Evolutionary conservation across 2,797 vertebrate genomes (phyloP), one percentile per base, ranked within the genome.

Genomic region (Anabacerthia variegaticeps): DNA sequence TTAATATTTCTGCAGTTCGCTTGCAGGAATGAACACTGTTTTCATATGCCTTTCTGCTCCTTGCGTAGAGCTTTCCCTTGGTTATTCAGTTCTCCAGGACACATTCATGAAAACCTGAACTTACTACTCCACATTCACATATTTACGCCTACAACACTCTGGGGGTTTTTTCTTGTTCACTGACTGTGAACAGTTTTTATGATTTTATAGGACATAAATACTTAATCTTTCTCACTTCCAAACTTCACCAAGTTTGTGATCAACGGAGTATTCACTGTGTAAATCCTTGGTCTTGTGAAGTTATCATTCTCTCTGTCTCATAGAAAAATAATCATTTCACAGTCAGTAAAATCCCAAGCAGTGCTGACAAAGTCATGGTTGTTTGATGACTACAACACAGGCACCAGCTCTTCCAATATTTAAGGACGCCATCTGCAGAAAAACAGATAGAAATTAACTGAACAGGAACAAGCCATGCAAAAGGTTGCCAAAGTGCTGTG

Each of bases 361-460:
- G 59, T 65, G 72, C 67, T 83, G 89, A 63, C 51, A 74, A 76
- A 94, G 61, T 98, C 97, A 98, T 23, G 97, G 97, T 52, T 98
- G 97, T 72, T 98, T 98, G 97, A 98, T 98, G 94, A 98, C 98
- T 78, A 98, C 98, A 48, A 98, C 98, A 78, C 98, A 98, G 79
- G 98, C 98, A 63, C 98, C 98, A 46, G 98, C 98, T 97, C 98
- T 97, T 82, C 98, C 98, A 79, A 98, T 98, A 90, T 98, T 98
- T 97, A 98, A 89, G 66, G 98, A 98, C 54, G 98, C 98, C 98
- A 98, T 98, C 98, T 98, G 97, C 93, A 91, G 56, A 88, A 88
- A 79, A 82, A 81, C 58, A 95, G n/a, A 94, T 34, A 72, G 17
- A 91, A 89, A 71, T 93, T 56, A 91, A 67, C 4, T 85, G 34